Evolutionary conservation across 2,888 invertebrate genomes (phyloP).

Genomic region (Scaptomyza polygonia): DNA sequence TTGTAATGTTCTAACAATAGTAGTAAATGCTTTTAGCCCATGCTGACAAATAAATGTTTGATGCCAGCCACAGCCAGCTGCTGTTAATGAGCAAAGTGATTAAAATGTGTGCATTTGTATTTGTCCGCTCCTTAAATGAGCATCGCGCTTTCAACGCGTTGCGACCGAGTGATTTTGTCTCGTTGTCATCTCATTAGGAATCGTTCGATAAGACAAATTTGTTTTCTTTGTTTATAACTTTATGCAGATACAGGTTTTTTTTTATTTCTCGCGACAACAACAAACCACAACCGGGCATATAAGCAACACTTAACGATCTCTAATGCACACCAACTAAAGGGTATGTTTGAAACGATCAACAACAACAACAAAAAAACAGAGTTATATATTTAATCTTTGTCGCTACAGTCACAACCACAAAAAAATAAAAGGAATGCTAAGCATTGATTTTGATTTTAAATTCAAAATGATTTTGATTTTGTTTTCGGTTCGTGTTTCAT

Average conservation of each 20-base stretch:
- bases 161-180: constrained; percentile 74
- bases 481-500: constrained; percentile 34
- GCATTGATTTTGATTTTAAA: constrained; percentile 73
- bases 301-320: background rate
- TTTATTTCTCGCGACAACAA: constrained; percentile 8
- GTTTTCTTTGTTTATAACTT: constrained; percentile 77
- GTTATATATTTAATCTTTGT: constrained; percentile 79
- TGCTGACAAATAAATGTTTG: constrained; percentile 18
- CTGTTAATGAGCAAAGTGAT: constrained; percentile 82
- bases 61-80: constrained; percentile 14
- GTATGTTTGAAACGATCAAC: constrained; percentile 27
- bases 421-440: constrained; percentile 63
- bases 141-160: constrained; percentile 76
- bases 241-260: constrained; percentile 75
- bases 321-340: constrained; percentile 2
- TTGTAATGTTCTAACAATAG: constrained; percentile 19
- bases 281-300: constrained; percentile 15
- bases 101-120: constrained; percentile 82
- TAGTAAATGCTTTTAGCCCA: constrained; percentile 8
- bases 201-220: constrained; percentile 83
- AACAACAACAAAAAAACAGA: constrained; percentile 37
- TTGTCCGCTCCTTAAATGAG: constrained; percentile 81
- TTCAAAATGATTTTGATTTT: constrained; percentile 64
- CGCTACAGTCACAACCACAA: constrained; percentile 50
- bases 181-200: constrained; percentile 83